Percentiles rank a stretch among this genome's conserved stretches.
Conservation (phyloP, 2,888 invertebrate genomes). For the Vannuccia rotundouncinata region DNA sequence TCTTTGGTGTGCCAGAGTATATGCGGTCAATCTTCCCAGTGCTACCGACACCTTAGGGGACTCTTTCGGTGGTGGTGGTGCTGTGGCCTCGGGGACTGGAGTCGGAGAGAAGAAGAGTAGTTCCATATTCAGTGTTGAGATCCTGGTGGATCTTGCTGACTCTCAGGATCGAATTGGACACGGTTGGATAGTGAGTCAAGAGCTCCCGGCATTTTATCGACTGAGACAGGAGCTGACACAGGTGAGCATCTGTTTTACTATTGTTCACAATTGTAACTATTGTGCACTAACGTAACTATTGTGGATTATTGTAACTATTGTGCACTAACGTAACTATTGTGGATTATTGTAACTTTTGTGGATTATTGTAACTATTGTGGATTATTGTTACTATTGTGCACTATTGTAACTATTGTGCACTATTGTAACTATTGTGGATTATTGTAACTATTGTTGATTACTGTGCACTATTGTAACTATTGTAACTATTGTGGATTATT, state of each 20-base stretch:
- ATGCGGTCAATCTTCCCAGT: not conserved
- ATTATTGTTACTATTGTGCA: no score
- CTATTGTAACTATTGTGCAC: no score
- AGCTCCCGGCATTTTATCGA: not conserved
- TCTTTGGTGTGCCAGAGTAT: not conserved
- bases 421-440: no score
- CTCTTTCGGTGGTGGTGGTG: not conserved
- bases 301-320: no score
- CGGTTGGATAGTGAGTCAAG: slow-evolving; percentile 1
- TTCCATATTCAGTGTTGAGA: not conserved
- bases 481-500: no score
- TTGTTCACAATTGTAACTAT: no score
- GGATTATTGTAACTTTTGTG: no score
- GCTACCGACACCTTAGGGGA: not conserved
- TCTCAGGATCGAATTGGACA: not conserved
- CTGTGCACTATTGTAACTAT: no score
- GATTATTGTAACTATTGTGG: no score
- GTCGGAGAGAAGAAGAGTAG: not conserved
- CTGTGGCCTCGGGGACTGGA: not conserved
- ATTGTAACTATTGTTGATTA: no score
- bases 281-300: no score
- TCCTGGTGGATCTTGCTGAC: not conserved
- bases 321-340: no score
- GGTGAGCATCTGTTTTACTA: not conserved
- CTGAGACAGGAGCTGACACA: not conserved